Base-by-base conservation (phyloP, 2,113 vertebrate species). In the Grallaria varia region DNA sequence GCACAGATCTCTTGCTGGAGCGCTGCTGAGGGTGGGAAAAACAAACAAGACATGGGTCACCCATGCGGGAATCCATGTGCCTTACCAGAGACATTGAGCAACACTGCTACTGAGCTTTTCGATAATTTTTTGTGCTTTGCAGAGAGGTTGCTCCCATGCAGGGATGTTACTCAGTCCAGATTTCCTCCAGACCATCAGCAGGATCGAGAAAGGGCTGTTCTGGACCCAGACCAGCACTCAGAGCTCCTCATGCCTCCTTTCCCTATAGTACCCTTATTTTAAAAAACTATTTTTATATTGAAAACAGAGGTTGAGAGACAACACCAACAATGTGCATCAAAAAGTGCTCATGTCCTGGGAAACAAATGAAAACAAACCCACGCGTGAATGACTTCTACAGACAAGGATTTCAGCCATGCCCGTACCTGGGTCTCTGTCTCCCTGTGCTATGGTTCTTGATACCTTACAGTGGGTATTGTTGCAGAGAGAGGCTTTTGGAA, bases 11-110 rank as follows among this genome's bases (percentile, higher is more conserved):
- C 74, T n/a, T 25, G 39, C 67, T 55, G 71, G 16, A 75, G 74
- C 71, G 40, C 71, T 80, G 37, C 78, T 69, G 60, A 91, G 71
- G 72, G 63, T 91, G 82, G 59, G 90, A 72, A 91, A 76, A 93
- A 4, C 58, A 89, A 93, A 66, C 71, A 56, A 58, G 28, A 23
- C 37, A 20, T 45, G 39, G 28, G 25, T 66, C 40, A 44, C 62
- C 25, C 3, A 0, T 31, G 20, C 87, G 64, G 44, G 37, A 3
- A 0, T 59, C 60, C 14, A 7, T 73, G 20, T 30, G 63, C 35
- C 18, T 40, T 74, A 53, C 6, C 17, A 64, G 58, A 6, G 39
- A 35, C 39, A 1, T 24, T 24, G 55, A 62, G 27, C 4, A 67
- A 17, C 40, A 59, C 5, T 72, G 23, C 23, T 71, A 42, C 59